phyloP scores from a whole-genome alignment of 1,140 invertebrate species.

The Megathymus violae region DNA sequence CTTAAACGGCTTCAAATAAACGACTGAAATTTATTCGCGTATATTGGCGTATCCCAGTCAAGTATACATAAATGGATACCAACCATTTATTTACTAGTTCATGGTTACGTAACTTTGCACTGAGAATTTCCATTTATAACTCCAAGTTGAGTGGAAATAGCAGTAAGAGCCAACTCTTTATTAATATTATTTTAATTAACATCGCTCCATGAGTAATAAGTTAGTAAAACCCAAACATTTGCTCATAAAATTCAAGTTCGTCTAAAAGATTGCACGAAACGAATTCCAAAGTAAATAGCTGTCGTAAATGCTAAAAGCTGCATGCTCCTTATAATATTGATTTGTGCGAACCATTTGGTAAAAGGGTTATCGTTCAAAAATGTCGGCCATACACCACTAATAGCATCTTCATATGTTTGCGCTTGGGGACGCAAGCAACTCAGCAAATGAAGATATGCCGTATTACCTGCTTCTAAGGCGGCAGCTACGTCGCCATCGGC shows the following conservation, averaged over 20 bases:
- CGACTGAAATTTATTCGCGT: no score
- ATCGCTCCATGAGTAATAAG: not conserved
- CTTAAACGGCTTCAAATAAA: no score
- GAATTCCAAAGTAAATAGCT: constrained; percentile 50
- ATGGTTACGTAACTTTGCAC: no score
- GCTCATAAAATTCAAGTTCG: constrained; percentile 7
- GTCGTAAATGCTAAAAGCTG: constrained; percentile 42
- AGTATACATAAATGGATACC: no score
- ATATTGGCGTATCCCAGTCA: no score
- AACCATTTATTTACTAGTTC: no score
- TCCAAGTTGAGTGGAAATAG: no score
- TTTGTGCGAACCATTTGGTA: constrained; percentile 44
- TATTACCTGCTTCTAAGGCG: constrained; percentile 69
- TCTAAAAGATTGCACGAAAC: constrained; percentile 46
- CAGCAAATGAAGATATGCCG: constrained; percentile 64
- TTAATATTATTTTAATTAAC: not conserved
- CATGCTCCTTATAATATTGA: constrained; percentile 49
- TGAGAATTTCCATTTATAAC: no score
- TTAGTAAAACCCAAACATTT: not conserved
- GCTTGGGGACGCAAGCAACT: constrained; percentile 71
- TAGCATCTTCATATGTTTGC: constrained; percentile 63
- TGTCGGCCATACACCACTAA: constrained; percentile 48
- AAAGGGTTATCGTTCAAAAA: constrained; percentile 46
- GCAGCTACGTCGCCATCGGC: constrained; percentile 69
- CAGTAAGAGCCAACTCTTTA: not conserved